phyloP scores from a whole-genome alignment of 2,113 vertebrate species.

The Megaceryle maxima region DNA sequence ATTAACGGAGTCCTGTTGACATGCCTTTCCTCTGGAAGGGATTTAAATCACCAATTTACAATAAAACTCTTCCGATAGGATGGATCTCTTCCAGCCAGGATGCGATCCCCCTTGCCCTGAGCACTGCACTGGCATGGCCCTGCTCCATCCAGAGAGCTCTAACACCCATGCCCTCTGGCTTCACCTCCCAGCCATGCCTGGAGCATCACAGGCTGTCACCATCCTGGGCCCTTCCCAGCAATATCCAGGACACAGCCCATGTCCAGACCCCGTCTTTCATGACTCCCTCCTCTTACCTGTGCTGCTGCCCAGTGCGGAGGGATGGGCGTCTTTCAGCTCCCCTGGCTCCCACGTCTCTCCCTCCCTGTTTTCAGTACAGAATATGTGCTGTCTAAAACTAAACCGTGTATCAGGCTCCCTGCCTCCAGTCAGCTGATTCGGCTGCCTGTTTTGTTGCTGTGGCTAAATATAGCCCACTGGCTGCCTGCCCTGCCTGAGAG shows the following conservation, averaged over 20 bases:
- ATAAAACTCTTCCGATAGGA: neutral
- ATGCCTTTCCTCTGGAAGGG: neutral
- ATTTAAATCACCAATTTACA: neutral
- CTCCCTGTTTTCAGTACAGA: neutral
- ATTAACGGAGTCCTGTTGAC: neutral
- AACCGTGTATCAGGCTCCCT: slow-evolving; percentile 37
- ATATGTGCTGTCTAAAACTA: slow-evolving; percentile 9
- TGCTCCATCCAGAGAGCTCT: accelerated
- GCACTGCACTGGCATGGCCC: accelerated
- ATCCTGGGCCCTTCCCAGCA: accelerated
- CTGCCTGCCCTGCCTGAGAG: slow-evolving; percentile 65
- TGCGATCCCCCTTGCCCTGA: neutral
- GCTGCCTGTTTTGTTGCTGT: slow-evolving; percentile 69
- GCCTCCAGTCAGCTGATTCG: slow-evolving; percentile 64
- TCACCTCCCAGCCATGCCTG: neutral
- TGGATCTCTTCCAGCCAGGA: neutral
- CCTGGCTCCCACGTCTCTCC: neutral
- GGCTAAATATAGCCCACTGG: slow-evolving; percentile 83
- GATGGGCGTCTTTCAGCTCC: neutral
- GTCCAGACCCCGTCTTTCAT: neutral
- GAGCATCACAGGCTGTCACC: neutral
- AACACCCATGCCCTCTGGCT: neutral
- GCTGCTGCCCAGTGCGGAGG: neutral
- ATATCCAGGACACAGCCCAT: accelerated
- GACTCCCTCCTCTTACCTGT: slow-evolving; percentile 28